Percentiles rank a stretch among this genome's conserved stretches.
Conservation (phyloP, 1,140 invertebrate genomes). For the Glomeris maerens region DNA sequence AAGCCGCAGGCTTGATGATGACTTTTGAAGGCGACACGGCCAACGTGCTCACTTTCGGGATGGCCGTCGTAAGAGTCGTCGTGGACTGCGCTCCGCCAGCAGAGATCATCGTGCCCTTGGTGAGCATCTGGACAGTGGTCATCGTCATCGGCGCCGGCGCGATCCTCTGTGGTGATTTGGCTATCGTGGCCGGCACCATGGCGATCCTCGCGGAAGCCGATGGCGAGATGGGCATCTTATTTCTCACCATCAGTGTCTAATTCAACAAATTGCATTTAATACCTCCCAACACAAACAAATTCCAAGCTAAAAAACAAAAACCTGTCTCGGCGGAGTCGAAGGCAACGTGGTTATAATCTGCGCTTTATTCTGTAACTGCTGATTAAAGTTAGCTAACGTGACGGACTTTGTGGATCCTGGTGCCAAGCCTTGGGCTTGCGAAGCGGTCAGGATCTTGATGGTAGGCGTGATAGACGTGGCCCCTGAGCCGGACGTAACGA, state of each 20-base stretch:
- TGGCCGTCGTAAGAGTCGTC: conserved; percentile 50
- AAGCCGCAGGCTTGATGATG: conserved; percentile 24
- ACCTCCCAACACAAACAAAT: not conserved
- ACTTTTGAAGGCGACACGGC: conserved; percentile 36
- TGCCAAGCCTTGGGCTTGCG: conserved; percentile 15
- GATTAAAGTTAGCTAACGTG: too few species aligned
- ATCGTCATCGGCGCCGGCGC: conserved; percentile 19
- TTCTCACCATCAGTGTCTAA: conserved; percentile 20
- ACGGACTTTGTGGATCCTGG: conserved; percentile 47
- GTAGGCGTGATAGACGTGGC: conserved; percentile 29
- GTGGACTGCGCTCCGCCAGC: conserved; percentile 23
- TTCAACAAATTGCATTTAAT: not conserved
- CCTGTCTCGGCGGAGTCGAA: conserved; percentile 26
- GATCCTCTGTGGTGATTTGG: conserved; percentile 30
- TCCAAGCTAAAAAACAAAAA: not conserved
- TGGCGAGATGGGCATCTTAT: conserved; percentile 29
- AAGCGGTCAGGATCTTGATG: conserved; percentile 19
- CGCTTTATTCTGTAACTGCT: too few species aligned
- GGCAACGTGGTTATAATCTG: conserved; percentile 21
- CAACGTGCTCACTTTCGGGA: conserved; percentile 36
- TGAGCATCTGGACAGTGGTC: conserved; percentile 3
- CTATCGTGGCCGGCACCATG: conserved; percentile 28
- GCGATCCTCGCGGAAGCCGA: conserved; percentile 28
- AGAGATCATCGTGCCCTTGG: conserved; percentile 19
- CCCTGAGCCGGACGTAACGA: conserved; percentile 11